phyloP scores from a whole-genome alignment of 1,140 invertebrate genomes.

The Anastrepha ludens region DNA sequence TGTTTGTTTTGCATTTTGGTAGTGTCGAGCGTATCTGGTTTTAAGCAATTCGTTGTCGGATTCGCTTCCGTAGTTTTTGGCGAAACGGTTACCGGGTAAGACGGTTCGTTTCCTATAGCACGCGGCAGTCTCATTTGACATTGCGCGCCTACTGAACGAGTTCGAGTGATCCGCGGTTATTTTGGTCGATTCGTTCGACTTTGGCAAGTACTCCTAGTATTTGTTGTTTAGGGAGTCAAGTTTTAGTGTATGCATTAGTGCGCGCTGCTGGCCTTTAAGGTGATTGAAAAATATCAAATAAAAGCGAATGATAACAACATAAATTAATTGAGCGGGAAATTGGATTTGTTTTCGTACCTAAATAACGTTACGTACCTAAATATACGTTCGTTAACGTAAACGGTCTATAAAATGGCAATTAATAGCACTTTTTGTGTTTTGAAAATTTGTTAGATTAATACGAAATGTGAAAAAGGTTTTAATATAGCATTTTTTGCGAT shows the following conservation, averaged over 20 bases:
- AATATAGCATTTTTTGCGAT: too few species aligned
- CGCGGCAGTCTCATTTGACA: constrained; percentile 39
- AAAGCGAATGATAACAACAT: too few species aligned
- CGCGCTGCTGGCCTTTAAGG: background rate
- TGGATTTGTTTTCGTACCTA: too few species aligned
- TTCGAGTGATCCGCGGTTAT: constrained; percentile 21
- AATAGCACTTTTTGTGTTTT: too few species aligned
- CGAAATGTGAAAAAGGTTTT: too few species aligned
- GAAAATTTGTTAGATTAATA: too few species aligned
- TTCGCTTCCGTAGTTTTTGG: constrained; percentile 56
- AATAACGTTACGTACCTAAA: too few species aligned
- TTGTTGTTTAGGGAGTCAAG: background rate
- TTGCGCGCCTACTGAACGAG: constrained; percentile 12
- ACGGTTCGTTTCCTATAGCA: constrained; percentile 51
- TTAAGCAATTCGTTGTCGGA: constrained; percentile 52
- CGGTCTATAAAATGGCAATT: too few species aligned
- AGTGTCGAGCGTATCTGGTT: constrained; percentile 47
- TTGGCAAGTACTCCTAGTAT: background rate
- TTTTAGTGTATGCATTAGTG: background rate
- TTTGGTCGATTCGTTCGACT: constrained; percentile 6
- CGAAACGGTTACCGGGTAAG: constrained; percentile 54
- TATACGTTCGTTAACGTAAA: too few species aligned
- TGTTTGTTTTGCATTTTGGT: constrained; percentile 30
- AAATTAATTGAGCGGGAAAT: too few species aligned
- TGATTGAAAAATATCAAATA: background rate